phyloP scores from a whole-genome alignment of 2,888 invertebrate species.

The Apoderus coryli region DNA sequence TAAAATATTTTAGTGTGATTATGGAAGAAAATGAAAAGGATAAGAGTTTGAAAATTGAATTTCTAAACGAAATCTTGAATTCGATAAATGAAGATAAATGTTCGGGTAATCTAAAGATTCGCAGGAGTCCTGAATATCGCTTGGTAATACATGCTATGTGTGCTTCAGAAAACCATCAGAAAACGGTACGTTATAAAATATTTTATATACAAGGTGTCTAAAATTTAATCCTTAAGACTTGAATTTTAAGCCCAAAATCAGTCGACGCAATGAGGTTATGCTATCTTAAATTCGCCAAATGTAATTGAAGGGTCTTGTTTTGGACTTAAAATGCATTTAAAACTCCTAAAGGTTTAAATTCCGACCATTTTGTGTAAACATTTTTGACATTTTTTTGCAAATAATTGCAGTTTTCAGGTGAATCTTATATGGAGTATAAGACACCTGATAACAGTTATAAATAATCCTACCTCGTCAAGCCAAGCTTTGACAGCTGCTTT shows the following conservation, averaged over 20 bases:
- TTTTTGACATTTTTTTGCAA: no score
- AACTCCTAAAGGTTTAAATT: no score
- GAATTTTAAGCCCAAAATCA: no score
- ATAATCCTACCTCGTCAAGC: constrained; percentile 15
- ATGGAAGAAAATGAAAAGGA: constrained; percentile 15
- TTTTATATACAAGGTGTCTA: background rate
- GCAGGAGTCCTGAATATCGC: constrained; percentile 22
- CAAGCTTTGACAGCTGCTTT: constrained; percentile 18
- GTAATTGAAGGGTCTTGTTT: no score
- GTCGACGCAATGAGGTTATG: no score
- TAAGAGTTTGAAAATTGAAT: constrained; percentile 16
- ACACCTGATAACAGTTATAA: constrained; percentile 17
- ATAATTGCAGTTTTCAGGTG: no score
- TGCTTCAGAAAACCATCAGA: constrained; percentile 16
- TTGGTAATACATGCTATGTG: constrained; percentile 22
- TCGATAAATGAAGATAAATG: no score
- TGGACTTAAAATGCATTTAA: no score
- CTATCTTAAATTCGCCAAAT: no score
- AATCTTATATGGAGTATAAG: constrained; percentile 17
- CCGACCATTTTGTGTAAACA: no score
- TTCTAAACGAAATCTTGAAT: constrained; percentile 17
- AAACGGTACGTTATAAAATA: constrained; percentile 16
- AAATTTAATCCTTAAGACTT: no score
- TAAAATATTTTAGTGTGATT: constrained; percentile 15
- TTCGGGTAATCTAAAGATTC: constrained; percentile 21